Evolutionary conservation across 2,113 vertebrate species (phyloP), one percentile per base, ranked within the genome.

Genomic region (Prunella fulvescens): DNA sequence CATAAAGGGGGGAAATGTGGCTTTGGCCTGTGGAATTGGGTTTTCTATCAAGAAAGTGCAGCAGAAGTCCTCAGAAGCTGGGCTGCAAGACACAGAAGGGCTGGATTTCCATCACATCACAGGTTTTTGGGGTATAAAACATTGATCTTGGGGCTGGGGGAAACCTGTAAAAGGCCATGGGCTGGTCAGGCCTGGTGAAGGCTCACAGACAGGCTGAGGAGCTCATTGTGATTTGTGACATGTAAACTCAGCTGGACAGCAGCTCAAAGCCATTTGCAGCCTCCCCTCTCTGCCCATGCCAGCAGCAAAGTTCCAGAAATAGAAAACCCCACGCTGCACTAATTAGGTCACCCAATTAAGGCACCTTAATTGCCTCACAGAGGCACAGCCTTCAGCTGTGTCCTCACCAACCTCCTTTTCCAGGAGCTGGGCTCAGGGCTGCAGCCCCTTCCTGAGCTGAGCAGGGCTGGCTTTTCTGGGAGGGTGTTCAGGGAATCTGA

Each of bases 321-420:
- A 96, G 95, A 80, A 92, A 88, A 81, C 58, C 14, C 35, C 57
- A 71, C 0, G 0, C 78, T 84, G 48, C 42, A 39, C 57, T 96
- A 96, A 96, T 97, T 90, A 92, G 95, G 92, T 90, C 88, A 92
- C 88, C 76, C 48, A 86, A 90, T 96, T 94, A 96, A 94, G 53
- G 76, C 76, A 61, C 86, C 40, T 86, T 94, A 90, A 94, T 93
- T 95, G 69, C 69, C 64, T 88, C 0, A 0, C 28, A 54, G 88
- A 81, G 56, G 33, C 60, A 14, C 18, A 64, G 56, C 20, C 72
- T 60, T 44, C 50, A 54, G 44, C 76, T 71, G 33, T 76, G 64
- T 64, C 84, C 76, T 93, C 48, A 50, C 95, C 80, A 77, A 56
- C 35, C 50, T 94, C 50, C 37, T 86, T 81, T 88, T 26, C 10